These are phyloP conservation scores for Steinernema carpocapsae DNA, from an alignment of 2,888 invertebrate genomes.

Conservation along the genomic window DNA sequence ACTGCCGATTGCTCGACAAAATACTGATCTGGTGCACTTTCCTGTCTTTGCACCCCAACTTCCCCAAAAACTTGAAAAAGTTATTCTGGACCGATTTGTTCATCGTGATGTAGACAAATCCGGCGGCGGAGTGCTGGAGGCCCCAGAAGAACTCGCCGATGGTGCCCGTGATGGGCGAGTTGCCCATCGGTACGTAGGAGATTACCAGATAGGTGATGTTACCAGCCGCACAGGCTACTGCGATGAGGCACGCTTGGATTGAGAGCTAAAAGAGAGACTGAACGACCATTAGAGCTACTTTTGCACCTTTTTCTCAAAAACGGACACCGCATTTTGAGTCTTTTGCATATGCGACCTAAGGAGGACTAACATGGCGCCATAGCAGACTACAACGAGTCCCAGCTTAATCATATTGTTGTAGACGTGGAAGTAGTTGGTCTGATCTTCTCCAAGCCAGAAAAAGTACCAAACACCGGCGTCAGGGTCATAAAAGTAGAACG, in stretches of 20 bases:
- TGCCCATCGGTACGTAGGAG: constrained; percentile 1
- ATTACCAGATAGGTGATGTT: constrained; percentile 8
- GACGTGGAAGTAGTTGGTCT: constrained; percentile 30
- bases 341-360: not conserved
- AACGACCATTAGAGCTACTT: no score
- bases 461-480: constrained; percentile 22
- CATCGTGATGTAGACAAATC: constrained; percentile 28
- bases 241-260: constrained; percentile 8
- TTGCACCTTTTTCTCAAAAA: not conserved
- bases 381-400: not conserved
- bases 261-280: not conserved
- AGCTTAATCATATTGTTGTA: constrained; percentile 22
- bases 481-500: constrained; percentile 23
- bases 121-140: constrained; percentile 17
- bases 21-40: not conserved
- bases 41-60: not conserved
- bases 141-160: constrained; percentile 29
- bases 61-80: not conserved
- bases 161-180: constrained; percentile 5
- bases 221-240: constrained; percentile 11
- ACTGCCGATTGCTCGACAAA: no score
- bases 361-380: not conserved
- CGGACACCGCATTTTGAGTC: not conserved
- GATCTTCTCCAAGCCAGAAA: not conserved
- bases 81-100: constrained; percentile 7